These are phyloP conservation scores for Apamea anceps DNA, from an alignment of 2,888 invertebrate genomes.

Conservation along the genomic window DNA sequence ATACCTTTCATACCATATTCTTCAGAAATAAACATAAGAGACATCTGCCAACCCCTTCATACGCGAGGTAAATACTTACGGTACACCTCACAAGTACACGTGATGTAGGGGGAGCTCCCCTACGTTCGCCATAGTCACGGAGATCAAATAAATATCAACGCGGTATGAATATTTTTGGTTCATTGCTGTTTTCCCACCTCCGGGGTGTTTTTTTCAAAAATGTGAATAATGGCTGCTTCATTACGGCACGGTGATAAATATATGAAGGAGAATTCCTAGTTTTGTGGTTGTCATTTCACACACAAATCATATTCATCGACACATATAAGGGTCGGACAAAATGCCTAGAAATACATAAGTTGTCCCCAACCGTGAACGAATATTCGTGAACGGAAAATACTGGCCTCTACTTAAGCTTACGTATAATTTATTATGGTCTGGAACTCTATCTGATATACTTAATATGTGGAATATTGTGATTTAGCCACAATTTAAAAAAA, in stretches of 20 bases:
- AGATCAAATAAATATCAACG: constrained; percentile 63
- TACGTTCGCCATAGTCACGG: constrained; percentile 28
- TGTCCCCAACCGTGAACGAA: neutral
- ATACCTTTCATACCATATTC: constrained; percentile 1
- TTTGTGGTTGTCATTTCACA: neutral
- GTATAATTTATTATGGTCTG: neutral
- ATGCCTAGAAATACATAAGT: constrained; percentile 27
- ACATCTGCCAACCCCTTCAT: constrained; percentile 13
- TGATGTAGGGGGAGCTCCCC: constrained; percentile 2
- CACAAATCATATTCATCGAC: constrained; percentile 25
- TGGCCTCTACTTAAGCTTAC: neutral
- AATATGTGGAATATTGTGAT: neutral
- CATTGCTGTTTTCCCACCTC: constrained; percentile 9
- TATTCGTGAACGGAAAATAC: neutral
- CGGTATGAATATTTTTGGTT: constrained; percentile 53
- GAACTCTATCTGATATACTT: neutral
- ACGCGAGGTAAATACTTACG: constrained; percentile 6
- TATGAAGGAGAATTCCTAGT: neutral
- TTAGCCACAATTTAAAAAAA: neutral
- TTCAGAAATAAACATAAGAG: neutral
- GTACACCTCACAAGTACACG: constrained; percentile 3
- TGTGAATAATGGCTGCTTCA: neutral
- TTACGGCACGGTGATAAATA: neutral
- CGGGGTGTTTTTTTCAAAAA: constrained; percentile 32
- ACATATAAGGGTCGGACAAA: constrained; percentile 16